phyloP scores from a whole-genome alignment of 2,797 vertebrate species.

The Bradypus variegatus region DNA sequence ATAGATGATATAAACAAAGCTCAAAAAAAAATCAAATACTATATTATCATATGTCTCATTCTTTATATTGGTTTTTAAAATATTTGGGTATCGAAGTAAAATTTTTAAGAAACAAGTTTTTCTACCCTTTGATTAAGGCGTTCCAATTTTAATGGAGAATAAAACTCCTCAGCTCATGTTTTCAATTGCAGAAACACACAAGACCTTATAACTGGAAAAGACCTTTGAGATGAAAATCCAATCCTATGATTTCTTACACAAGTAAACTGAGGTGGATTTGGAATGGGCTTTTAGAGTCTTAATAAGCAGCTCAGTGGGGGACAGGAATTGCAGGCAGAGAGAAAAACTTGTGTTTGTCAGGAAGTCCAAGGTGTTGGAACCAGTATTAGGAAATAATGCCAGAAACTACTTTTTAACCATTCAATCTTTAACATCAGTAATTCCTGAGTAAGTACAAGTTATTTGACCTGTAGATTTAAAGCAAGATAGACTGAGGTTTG shows the following conservation, averaged over 20 bases:
- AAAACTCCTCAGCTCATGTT: neutral
- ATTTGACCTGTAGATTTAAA: neutral
- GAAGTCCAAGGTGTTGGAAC: neutral
- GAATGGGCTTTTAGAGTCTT: neutral
- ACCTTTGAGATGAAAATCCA: neutral
- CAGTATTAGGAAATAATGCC: neutral
- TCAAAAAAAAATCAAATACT: conserved; percentile 28
- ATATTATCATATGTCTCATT: neutral
- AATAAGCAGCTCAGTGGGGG: neutral
- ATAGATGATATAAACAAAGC: neutral
- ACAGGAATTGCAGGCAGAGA: neutral
- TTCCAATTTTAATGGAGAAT: neutral
- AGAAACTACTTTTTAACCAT: neutral
- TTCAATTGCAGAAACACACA: conserved; percentile 29
- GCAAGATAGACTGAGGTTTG: neutral
- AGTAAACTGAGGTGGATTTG: neutral
- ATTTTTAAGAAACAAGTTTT: neutral
- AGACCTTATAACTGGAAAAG: conserved; percentile 28
- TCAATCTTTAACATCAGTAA: neutral
- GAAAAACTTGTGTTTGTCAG: neutral
- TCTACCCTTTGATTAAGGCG: neutral
- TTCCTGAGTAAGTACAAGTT: conserved; percentile 5
- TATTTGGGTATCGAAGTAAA: neutral
- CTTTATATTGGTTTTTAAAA: neutral
- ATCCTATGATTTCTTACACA: neutral